A percentile compares a stretch with the other conserved stretches of the same genome.
Evolutionary conservation across 2,797 vertebrate species (phyloP).

Genomic region (Sebastes diaconus): DNA sequence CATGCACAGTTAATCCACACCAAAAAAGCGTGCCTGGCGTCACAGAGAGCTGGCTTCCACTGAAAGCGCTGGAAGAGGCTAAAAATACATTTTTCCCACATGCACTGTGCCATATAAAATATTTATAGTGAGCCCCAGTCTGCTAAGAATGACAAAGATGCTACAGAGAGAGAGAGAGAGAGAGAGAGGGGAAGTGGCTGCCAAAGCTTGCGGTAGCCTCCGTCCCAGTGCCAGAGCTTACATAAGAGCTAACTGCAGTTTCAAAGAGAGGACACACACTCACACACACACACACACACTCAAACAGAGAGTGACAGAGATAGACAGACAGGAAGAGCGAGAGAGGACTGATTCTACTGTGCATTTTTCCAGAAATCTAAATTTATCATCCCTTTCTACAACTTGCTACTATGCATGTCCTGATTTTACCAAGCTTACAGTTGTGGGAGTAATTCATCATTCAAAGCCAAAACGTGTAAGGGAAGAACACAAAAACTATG

Average conservation of each 20-base stretch:
- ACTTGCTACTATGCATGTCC: constrained; percentile 3
- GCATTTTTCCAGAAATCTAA: constrained; percentile 23
- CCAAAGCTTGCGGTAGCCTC: constrained; percentile 52
- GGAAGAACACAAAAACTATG: background rate
- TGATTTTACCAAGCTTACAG: constrained; percentile 8
- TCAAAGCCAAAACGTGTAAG: background rate
- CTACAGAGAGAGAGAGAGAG: constrained; percentile 26
- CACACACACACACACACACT: constrained; percentile 8
- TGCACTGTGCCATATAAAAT: constrained; percentile 86
- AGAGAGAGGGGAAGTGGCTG: constrained; percentile 27
- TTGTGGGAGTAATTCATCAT: constrained; percentile 2
- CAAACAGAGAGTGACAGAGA: constrained; percentile 6
- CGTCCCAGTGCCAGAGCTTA: constrained; percentile 69
- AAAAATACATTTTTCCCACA: constrained; percentile 85
- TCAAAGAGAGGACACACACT: constrained; percentile 47
- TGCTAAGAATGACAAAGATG: constrained; percentile 78
- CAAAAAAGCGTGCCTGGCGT: constrained; percentile 42
- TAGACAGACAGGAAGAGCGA: background rate
- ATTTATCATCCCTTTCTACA: constrained; percentile 31
- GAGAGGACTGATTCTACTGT: background rate
- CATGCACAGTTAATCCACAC: constrained; percentile 24
- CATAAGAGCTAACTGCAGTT: constrained; percentile 73
- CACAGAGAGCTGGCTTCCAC: constrained; percentile 25
- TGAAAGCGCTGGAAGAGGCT: constrained; percentile 65
- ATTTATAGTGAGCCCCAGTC: constrained; percentile 83